Evolutionary conservation across 2,113 vertebrate genomes (phyloP).

Genomic region (Trematocara stigmaticum): DNA sequence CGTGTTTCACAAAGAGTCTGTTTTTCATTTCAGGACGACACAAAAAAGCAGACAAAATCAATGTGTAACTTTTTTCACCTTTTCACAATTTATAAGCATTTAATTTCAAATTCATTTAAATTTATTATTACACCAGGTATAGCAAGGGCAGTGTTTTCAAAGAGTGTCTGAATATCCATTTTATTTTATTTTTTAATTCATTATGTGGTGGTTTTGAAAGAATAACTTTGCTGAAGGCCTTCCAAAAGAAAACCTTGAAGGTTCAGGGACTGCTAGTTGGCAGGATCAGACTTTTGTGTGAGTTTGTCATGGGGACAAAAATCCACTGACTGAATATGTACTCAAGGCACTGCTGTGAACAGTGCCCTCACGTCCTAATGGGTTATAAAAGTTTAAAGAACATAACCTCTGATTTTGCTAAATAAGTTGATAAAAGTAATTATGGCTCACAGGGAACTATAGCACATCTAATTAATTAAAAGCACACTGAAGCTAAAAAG

Average conservation of each 20-base stretch:
- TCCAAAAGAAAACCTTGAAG: constrained; percentile 18
- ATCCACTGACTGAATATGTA: background rate
- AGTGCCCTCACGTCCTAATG: background rate
- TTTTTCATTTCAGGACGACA: background rate
- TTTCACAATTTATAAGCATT: constrained; percentile 20
- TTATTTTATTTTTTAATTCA: constrained; percentile 31
- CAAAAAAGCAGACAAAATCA: constrained; percentile 19
- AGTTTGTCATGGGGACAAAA: constrained; percentile 1
- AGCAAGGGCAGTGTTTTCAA: constrained; percentile 51
- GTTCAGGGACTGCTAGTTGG: constrained; percentile 30
- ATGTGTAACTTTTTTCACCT: background rate
- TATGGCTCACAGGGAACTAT: background rate
- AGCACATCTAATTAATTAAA: background rate
- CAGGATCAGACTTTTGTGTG: background rate
- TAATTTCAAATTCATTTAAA: constrained; percentile 34
- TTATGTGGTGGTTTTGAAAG: constrained; percentile 29
- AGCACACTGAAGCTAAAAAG: background rate
- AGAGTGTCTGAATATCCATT: constrained; percentile 18
- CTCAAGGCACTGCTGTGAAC: background rate
- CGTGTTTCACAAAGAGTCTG: background rate
- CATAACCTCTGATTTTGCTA: background rate
- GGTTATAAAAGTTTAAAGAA: background rate
- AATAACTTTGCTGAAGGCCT: constrained; percentile 32
- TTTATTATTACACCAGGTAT: constrained; percentile 14
- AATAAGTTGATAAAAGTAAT: background rate